Conservation (phyloP, 2,888 invertebrate genomes). For the Azorinus chamasolen region DNA sequence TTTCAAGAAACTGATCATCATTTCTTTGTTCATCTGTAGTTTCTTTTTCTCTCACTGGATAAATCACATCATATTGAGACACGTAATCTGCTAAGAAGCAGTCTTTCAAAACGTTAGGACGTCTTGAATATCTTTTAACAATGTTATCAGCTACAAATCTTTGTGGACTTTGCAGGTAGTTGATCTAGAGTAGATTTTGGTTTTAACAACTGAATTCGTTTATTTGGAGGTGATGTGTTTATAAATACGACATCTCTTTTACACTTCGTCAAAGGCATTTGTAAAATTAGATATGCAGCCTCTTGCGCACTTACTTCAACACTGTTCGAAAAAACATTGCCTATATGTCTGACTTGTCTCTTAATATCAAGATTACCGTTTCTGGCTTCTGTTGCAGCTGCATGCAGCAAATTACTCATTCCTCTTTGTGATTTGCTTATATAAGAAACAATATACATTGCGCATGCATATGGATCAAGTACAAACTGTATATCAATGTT, state of each 20-base stretch:
- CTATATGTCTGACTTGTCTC: slow-evolving; percentile 56
- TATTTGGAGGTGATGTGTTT: slow-evolving; percentile 35
- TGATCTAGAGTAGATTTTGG: slow-evolving; percentile 14
- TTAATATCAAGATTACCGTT: slow-evolving; percentile 52
- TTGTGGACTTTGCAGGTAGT: slow-evolving; percentile 37
- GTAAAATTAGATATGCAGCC: slow-evolving; percentile 41
- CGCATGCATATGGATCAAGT: no score
- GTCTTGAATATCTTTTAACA: slow-evolving; percentile 38
- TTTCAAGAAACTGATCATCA: slow-evolving; percentile 12
- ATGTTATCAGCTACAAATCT: slow-evolving; percentile 28
- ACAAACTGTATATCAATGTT: no score
- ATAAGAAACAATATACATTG: no score
- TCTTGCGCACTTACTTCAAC: slow-evolving; percentile 64
- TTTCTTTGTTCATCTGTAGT: neutral
- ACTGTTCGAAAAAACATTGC: slow-evolving; percentile 58
- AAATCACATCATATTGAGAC: slow-evolving; percentile 35
- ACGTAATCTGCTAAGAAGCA: slow-evolving; percentile 43
- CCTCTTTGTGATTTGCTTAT: no score
- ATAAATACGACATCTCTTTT: slow-evolving; percentile 48
- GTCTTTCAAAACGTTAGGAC: slow-evolving; percentile 26
- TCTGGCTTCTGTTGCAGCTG: slow-evolving; percentile 57
- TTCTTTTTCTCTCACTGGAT: slow-evolving; percentile 22
- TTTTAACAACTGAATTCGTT: slow-evolving; percentile 40
- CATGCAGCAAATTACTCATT: no score
- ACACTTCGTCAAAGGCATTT: slow-evolving; percentile 9